Conservation (phyloP, 2,888 invertebrate species). For the Pecten maximus region DNA sequence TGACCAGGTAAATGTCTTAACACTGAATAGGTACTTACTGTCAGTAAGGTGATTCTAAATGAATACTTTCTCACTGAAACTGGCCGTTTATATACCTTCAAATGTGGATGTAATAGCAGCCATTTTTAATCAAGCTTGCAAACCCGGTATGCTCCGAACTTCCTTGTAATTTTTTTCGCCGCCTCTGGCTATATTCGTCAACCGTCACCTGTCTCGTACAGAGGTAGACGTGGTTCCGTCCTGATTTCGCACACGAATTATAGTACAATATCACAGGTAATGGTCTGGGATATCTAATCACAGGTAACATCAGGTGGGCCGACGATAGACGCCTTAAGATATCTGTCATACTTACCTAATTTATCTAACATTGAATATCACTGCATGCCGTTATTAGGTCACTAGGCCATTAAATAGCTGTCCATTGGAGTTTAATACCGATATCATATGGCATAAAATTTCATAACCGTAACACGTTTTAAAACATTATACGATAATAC, state of each 20-base stretch:
- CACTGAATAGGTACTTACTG: not conserved
- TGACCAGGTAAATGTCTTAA: not conserved
- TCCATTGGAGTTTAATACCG: not conserved
- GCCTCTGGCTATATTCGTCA: not conserved
- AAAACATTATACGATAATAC: not conserved
- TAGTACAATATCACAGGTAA: not conserved
- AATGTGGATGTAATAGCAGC: not conserved
- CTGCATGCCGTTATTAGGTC: not conserved
- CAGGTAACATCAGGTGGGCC: not conserved
- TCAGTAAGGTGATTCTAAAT: not conserved
- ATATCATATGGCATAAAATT: not conserved
- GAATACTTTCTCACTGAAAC: not conserved
- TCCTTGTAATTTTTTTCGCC: not conserved
- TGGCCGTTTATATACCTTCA: not conserved
- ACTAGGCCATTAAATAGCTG: not conserved
- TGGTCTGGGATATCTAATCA: not conserved
- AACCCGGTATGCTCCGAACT: not conserved
- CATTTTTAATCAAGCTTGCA: not conserved
- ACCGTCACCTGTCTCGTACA: not conserved
- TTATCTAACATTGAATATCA: not conserved
- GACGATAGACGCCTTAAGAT: not conserved
- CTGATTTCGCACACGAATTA: not conserved
- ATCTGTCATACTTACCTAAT: not conserved
- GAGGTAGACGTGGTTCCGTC: not conserved
- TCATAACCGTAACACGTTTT: not conserved